These are phyloP conservation scores for Brachyistius frenatus DNA, from an alignment of 2,113 vertebrate species.

Conservation along the genomic window DNA sequence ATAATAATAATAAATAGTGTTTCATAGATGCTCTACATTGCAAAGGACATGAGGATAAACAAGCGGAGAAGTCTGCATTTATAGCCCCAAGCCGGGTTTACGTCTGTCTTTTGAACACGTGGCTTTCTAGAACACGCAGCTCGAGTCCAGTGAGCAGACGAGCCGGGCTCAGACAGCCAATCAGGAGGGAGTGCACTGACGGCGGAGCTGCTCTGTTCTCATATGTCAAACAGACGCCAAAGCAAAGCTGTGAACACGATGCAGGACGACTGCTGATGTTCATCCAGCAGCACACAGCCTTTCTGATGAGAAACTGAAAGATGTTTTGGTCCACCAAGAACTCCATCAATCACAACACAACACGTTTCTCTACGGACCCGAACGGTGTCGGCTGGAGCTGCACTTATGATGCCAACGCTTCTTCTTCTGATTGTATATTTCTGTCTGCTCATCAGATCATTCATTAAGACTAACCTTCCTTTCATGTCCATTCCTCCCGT, in stretches of 20 bases:
- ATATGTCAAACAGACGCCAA: constrained; percentile 14
- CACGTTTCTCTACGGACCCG: neutral
- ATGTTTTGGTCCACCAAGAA: neutral
- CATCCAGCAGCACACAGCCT: neutral
- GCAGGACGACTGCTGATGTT: neutral
- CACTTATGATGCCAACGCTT: no score
- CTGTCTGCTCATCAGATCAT: no score
- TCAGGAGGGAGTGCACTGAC: neutral
- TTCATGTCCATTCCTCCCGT: no score
- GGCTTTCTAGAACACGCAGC: neutral
- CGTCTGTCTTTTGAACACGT: neutral
- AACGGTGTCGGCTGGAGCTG: no score
- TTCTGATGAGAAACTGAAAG: neutral
- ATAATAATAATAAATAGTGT: neutral
- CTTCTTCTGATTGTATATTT: no score
- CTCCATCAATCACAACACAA: neutral
- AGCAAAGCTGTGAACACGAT: constrained; percentile 7
- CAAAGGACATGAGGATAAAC: no score
- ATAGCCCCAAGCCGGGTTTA: neutral
- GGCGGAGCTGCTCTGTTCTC: constrained; percentile 4
- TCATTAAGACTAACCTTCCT: no score
- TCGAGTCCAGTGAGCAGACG: neutral
- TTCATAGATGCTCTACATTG: neutral
- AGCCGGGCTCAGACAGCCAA: neutral
- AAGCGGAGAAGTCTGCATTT: neutral